Conservation (phyloP, 2,113 vertebrate genomes). For the Crotalus helleri region DNA sequence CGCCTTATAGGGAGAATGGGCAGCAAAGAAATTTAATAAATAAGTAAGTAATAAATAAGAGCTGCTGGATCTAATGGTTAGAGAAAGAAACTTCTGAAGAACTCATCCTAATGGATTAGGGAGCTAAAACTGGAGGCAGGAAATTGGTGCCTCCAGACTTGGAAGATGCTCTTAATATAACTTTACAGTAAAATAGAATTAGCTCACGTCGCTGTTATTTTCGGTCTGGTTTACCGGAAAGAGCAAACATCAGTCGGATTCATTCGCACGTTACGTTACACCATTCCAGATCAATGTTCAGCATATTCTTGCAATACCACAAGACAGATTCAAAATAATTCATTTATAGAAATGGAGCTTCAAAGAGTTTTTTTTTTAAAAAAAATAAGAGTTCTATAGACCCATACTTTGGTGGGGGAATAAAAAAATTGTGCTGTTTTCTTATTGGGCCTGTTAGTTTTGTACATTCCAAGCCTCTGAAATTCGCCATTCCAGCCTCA, state of each 20-base stretch:
- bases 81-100: background rate
- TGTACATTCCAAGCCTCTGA: constrained; percentile 68
- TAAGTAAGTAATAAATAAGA: background rate
- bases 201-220: background rate
- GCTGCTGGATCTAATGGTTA: background rate
- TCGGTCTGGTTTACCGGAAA: background rate
- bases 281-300: constrained; percentile 45
- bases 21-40: background rate
- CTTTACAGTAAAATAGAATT: background rate
- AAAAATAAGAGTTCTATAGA: constrained; percentile 68
- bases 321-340: constrained; percentile 55
- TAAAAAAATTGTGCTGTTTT: constrained; percentile 68
- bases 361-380: constrained; percentile 41
- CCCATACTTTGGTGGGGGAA: constrained; percentile 45
- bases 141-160: background rate
- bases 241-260: background rate
- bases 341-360: constrained; percentile 68
- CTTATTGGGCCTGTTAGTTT: constrained; percentile 71
- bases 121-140: background rate
- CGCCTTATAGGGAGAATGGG: background rate
- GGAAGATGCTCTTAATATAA: background rate
- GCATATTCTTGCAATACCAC: constrained; percentile 46
- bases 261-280: background rate
- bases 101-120: background rate
- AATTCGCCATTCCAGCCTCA: constrained; percentile 53